These are phyloP conservation scores for Nycticebus coucang DNA, from an alignment of 2,113 vertebrate genomes.

Conservation along the genomic window DNA sequence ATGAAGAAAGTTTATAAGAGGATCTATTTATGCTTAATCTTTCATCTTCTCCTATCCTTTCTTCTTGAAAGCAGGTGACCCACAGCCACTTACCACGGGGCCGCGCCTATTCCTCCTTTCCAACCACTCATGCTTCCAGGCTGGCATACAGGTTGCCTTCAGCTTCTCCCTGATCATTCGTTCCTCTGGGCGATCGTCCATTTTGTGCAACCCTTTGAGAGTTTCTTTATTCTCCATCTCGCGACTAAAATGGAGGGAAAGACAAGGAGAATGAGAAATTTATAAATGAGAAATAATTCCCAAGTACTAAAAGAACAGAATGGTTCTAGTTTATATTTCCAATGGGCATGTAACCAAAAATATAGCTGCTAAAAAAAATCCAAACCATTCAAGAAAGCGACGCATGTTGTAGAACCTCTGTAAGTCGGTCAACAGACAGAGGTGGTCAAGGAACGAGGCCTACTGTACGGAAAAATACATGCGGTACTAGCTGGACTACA, in stretches of 20 bases:
- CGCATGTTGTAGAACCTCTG: too few relatives aligned
- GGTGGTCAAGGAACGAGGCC: too few relatives aligned
- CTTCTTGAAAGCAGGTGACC: not conserved
- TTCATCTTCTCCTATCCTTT: not conserved
- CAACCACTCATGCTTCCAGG: constrained; percentile 95
- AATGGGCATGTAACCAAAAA: constrained; percentile 4
- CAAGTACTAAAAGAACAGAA: not conserved
- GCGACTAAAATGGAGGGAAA: constrained; percentile 83
- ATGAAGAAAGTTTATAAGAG: not conserved
- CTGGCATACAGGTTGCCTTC: constrained; percentile 94
- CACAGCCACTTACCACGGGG: constrained; percentile 88
- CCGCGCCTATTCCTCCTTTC: constrained; percentile 91
- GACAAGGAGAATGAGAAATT: constrained; percentile 34
- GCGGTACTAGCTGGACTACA: too few relatives aligned
- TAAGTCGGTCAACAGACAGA: too few relatives aligned
- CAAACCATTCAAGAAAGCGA: constrained; percentile 21
- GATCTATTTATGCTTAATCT: not conserved
- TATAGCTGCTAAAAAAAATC: constrained; percentile 25
- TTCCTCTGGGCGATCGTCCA: constrained; percentile 95
- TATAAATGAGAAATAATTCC: constrained; percentile 49
- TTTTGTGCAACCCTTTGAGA: constrained; percentile 92
- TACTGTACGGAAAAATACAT: too few relatives aligned
- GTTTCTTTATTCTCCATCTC: constrained; percentile 95
- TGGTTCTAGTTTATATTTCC: not conserved
- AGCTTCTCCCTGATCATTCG: constrained; percentile 94